Evolutionary conservation across 2,113 vertebrate genomes (phyloP).

Genomic region (Salvator merianae): DNA sequence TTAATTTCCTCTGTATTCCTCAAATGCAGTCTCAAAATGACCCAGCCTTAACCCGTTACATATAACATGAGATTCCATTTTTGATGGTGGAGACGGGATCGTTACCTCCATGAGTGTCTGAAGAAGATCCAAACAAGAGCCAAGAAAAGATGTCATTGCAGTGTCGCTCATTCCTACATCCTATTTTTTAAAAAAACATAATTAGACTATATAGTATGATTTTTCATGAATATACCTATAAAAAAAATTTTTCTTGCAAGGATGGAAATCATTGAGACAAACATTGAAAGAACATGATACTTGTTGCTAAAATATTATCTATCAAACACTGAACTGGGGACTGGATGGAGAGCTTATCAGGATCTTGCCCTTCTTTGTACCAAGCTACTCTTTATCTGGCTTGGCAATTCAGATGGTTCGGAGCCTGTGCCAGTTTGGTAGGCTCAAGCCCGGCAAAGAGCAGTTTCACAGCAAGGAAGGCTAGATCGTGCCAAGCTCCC

Average conservation of each 20-base stretch:
- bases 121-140: conserved; percentile 89
- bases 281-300: neutral
- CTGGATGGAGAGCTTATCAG: too few relatives aligned
- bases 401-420: too few relatives aligned
- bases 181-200: conserved; percentile 68
- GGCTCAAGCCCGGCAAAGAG: too few relatives aligned
- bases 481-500: too few relatives aligned
- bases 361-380: too few relatives aligned
- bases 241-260: neutral
- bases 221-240: neutral
- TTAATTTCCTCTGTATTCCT: neutral
- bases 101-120: conserved; percentile 94
- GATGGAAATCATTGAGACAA: neutral
- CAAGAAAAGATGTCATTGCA: conserved; percentile 88
- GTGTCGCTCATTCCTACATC: conserved; percentile 94
- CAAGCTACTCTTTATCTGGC: too few relatives aligned
- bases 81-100: neutral
- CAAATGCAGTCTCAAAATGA: neutral
- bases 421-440: too few relatives aligned
- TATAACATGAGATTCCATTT: neutral
- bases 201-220: too few relatives aligned
- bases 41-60: neutral
- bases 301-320: neutral
- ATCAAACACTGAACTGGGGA: too few relatives aligned
- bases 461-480: too few relatives aligned